Evolutionary conservation across 2,797 vertebrate genomes (phyloP).

Genomic region (Liparis tanakae): DNA sequence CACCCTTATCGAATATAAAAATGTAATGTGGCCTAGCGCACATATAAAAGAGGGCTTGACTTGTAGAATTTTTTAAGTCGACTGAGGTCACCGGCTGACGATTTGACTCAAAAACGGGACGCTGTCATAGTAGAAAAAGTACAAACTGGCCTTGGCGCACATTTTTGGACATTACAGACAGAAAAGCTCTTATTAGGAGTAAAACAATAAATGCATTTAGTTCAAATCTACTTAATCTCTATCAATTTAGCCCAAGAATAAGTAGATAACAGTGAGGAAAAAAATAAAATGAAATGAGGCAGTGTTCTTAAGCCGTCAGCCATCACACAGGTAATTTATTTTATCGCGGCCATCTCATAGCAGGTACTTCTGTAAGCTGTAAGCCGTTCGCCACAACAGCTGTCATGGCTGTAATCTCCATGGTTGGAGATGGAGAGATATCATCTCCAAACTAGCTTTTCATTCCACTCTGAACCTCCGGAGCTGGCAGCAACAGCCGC

Average conservation of each 20-base stretch:
- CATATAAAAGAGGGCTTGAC: background rate
- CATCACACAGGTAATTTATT: slow-evolving; percentile 84
- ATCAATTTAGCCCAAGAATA: slow-evolving; percentile 58
- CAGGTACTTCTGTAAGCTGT: slow-evolving; percentile 80
- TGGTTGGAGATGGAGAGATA: slow-evolving; percentile 79
- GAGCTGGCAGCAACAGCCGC: slow-evolving; percentile 38
- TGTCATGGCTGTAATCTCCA: slow-evolving; percentile 80
- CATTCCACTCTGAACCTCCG: slow-evolving; percentile 54
- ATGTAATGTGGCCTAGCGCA: background rate
- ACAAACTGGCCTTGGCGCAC: background rate
- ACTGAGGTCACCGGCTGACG: background rate
- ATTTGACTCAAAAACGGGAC: background rate
- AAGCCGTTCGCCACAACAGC: slow-evolving; percentile 80
- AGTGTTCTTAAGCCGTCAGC: slow-evolving; percentile 77
- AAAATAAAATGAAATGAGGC: slow-evolving; percentile 61
- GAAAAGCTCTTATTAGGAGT: slow-evolving; percentile 17
- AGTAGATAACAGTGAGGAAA: slow-evolving; percentile 52
- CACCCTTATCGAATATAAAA: background rate
- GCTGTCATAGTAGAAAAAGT: background rate
- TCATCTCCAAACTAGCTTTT: slow-evolving; percentile 73
- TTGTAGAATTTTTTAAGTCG: background rate
- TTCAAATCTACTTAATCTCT: slow-evolving; percentile 53
- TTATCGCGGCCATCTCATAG: slow-evolving; percentile 81
- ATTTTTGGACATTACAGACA: slow-evolving; percentile 10
- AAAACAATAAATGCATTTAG: slow-evolving; percentile 40